Conservation (phyloP, 2,797 vertebrate genomes). For the Rhabdophis nuchalis region DNA sequence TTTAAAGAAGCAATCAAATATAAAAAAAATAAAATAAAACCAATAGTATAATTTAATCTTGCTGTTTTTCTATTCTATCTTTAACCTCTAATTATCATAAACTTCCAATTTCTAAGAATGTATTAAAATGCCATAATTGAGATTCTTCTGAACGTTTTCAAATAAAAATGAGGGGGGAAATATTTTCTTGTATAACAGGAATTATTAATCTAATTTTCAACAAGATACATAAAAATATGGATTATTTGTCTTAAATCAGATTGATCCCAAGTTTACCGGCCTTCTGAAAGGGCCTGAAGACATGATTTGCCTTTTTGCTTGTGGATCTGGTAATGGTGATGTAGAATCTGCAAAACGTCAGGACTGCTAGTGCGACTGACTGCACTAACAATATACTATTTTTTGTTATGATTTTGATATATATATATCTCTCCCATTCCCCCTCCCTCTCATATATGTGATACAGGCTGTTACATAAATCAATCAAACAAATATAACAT, state of each 20-base stretch:
- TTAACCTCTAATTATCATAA: background rate
- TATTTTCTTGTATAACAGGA: background rate
- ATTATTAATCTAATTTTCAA: background rate
- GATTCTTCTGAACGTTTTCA: background rate
- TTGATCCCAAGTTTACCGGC: background rate
- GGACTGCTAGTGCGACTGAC: background rate
- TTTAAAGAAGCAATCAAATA: conserved; percentile 27
- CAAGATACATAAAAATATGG: background rate
- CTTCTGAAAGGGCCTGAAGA: background rate
- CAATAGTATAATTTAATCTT: background rate
- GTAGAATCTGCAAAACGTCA: background rate
- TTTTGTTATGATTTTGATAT: background rate
- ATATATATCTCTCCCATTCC: no score
- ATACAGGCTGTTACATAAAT: background rate
- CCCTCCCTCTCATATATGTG: no score
- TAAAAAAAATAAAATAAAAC: conserved; percentile 44
- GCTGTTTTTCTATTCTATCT: conserved; percentile 38
- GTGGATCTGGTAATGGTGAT: background rate
- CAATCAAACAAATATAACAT: background rate
- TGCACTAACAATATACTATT: background rate
- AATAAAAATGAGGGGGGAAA: background rate
- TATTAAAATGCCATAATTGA: background rate
- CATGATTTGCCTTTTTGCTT: background rate
- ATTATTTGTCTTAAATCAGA: background rate
- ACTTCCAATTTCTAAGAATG: background rate